Evolutionary conservation across 2,797 vertebrate species (phyloP).

Genomic region (Malurus leucopterus): DNA sequence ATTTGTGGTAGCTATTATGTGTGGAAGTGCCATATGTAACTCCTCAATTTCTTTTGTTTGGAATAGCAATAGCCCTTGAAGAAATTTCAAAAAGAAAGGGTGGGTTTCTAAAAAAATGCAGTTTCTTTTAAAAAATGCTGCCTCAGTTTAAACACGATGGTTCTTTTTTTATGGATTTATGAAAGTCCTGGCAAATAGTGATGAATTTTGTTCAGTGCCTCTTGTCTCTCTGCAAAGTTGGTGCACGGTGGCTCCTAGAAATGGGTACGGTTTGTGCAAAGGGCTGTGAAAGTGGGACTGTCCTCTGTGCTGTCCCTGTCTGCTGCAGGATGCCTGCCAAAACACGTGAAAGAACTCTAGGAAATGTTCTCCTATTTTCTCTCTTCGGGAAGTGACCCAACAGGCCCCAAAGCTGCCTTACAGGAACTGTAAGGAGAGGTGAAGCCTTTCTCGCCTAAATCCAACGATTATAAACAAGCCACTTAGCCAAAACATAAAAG

Average conservation of each 20-base stretch:
- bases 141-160: not conserved
- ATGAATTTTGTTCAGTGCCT: not conserved
- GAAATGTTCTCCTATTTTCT: not conserved
- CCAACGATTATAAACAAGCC: constrained; percentile 21
- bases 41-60: not conserved
- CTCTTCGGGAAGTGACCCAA: not conserved
- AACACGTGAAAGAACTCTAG: not conserved
- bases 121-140: fast-evolving
- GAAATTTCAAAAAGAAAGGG: not conserved
- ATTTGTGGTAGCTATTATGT: not conserved
- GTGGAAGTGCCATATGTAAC: not conserved
- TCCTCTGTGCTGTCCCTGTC: not conserved
- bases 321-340: not conserved
- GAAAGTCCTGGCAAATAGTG: not conserved
- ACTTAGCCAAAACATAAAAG: constrained; percentile 41
- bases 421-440: not conserved
- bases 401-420: not conserved
- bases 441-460: not conserved
- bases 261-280: not conserved
- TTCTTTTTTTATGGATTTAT: not conserved
- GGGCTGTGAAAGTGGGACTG: not conserved
- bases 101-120: fast-evolving
- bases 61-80: not conserved
- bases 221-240: not conserved
- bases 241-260: not conserved